Conservation (phyloP, 2,113 vertebrate species). For the Podarcis raffonei region DNA sequence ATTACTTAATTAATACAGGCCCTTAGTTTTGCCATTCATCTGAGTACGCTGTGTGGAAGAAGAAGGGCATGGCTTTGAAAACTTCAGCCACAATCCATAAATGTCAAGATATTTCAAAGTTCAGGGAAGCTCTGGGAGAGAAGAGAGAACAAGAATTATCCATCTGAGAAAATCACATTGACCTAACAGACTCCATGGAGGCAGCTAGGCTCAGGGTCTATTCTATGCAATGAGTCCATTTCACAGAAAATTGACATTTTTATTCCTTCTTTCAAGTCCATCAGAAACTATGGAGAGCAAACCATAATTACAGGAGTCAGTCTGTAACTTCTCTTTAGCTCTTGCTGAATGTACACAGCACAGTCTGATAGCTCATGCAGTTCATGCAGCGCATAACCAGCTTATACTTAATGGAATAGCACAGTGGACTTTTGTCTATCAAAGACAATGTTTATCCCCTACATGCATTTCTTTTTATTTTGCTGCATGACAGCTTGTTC, state of each 20-base stretch:
- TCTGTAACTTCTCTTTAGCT: conserved; percentile 51
- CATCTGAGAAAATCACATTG: conserved; percentile 8
- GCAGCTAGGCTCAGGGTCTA: conserved; percentile 10
- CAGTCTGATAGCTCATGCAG: conserved; percentile 57
- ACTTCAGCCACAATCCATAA: conserved; percentile 13
- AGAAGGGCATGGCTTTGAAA: conserved; percentile 10
- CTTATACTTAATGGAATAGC: conserved; percentile 59
- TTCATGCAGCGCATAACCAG: conserved; percentile 53
- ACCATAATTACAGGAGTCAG: conserved; percentile 58
- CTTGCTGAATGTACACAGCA: conserved; percentile 55
- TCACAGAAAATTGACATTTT: conserved; percentile 30
- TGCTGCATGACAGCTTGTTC: conserved; percentile 42
- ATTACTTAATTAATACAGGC: too few species aligned
- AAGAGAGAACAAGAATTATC: conserved; percentile 24
- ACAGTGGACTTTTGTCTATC: conserved; percentile 40
- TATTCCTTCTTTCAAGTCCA: conserved; percentile 39
- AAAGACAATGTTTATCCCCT: conserved; percentile 26
- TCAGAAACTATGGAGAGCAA: conserved; percentile 42
- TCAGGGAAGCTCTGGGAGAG: neutral
- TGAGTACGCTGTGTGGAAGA: neutral
- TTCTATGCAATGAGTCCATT: conserved; percentile 5
- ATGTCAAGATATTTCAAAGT: conserved; percentile 36
- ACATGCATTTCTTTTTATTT: conserved; percentile 20
- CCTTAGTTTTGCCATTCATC: neutral
- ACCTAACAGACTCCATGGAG: conserved; percentile 4